These are phyloP conservation scores for Drosophila eohydei DNA, from an alignment of 2,888 invertebrate genomes.

Conservation along the genomic window DNA sequence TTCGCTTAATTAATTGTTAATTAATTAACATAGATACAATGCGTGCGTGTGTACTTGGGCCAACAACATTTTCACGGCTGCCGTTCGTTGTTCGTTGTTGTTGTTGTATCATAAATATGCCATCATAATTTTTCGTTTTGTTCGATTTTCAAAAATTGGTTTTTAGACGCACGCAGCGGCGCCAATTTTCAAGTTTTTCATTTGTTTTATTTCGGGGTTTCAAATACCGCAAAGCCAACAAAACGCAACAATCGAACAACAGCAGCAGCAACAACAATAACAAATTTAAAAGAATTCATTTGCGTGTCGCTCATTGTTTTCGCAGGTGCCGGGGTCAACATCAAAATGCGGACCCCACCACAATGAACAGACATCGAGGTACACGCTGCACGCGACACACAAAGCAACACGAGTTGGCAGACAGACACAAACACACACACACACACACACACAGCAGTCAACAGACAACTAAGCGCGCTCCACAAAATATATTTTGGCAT, in stretches of 20 bases:
- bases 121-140: conserved; percentile 66
- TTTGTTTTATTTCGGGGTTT: conserved; percentile 12
- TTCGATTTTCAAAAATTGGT: conserved; percentile 42
- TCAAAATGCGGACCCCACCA: conserved; percentile 28
- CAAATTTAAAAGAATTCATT: conserved; percentile 40
- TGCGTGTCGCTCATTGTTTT: conserved; percentile 59
- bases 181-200: conserved; percentile 46
- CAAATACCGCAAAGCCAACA: conserved; percentile 39
- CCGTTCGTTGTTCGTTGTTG: conserved; percentile 33
- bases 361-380: neutral
- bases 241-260: conserved; percentile 16
- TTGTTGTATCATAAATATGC: conserved; percentile 52
- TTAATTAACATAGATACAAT: conserved; percentile 78
- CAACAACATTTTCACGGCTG: conserved; percentile 72
- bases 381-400: conserved; percentile 25
- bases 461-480: conserved; percentile 16
- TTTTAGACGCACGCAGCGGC: conserved; percentile 59
- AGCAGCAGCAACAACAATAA: conserved; percentile 19
- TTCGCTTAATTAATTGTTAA: conserved; percentile 78
- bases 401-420: conserved; percentile 11
- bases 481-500: conserved; percentile 45
- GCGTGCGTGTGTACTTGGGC: conserved; percentile 47
- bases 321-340: conserved; percentile 47
- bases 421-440: conserved; percentile 9
- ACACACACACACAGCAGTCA: neutral